These are phyloP conservation scores for Ammospiza maritima DNA, from an alignment of 2,797 vertebrate species.

Conservation along the genomic window DNA sequence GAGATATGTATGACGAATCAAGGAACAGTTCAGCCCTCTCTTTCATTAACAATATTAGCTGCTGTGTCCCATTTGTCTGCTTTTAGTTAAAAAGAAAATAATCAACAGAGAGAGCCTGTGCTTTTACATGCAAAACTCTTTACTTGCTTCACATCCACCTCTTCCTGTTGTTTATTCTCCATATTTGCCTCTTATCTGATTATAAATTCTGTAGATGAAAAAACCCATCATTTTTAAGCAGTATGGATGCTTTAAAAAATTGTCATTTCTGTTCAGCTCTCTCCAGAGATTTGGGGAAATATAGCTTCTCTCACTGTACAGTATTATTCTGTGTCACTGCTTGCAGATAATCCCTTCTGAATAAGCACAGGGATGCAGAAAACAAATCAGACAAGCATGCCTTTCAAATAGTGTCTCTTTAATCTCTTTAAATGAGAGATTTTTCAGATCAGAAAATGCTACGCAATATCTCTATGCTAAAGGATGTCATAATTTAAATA, in stretches of 20 bases:
- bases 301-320: neutral
- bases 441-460: slow-evolving; percentile 9
- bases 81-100: neutral
- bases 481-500: neutral
- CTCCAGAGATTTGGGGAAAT: neutral
- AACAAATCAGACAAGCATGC: neutral
- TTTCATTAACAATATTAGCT: neutral
- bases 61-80: neutral
- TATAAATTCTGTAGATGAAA: neutral
- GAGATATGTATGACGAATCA: neutral
- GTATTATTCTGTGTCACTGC: slow-evolving; percentile 10
- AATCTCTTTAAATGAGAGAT: slow-evolving; percentile 26
- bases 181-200: neutral
- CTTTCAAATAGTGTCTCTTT: slow-evolving; percentile 17
- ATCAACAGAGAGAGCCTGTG: neutral
- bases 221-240: neutral
- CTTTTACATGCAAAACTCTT: neutral
- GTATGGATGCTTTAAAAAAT: neutral
- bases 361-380: neutral
- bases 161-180: neutral
- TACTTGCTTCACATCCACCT: neutral
- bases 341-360: slow-evolving; percentile 7
- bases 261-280: neutral
- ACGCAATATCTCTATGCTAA: neutral
- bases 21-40: neutral